phyloP scores from a whole-genome alignment of 1,140 invertebrate genomes.

The Caenorhabditis inopinata region DNA sequence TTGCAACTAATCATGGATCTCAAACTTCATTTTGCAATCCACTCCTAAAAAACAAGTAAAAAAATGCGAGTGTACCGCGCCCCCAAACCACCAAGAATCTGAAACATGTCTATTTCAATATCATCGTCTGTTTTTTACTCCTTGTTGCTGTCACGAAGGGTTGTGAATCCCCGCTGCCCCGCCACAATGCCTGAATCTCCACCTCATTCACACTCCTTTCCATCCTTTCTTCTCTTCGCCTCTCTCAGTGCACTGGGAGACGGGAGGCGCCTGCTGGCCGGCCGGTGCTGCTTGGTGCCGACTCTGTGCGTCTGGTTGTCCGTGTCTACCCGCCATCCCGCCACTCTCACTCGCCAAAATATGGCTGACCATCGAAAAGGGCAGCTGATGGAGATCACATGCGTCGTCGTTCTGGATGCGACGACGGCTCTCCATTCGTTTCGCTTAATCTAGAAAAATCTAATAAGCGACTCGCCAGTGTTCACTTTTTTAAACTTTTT shows the following conservation, averaged over 20 bases:
- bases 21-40: neutral
- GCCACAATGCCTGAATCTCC: neutral
- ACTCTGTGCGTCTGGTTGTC: conserved; percentile 29
- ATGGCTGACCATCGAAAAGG: neutral
- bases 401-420: neutral
- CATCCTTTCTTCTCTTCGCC: neutral
- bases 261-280: neutral
- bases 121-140: neutral
- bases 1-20: too few species aligned
- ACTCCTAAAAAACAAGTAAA: too few species aligned
- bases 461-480: too few species aligned
- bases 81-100: too few species aligned
- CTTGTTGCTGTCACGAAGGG: neutral
- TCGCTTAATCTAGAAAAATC: neutral
- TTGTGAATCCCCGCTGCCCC: conserved; percentile 3
- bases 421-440: neutral
- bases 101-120: neutral
- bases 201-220: neutral
- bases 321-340: conserved; percentile 6
- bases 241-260: neutral
- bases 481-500: too few species aligned
- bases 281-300: conserved; percentile 25
- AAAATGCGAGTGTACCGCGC: too few species aligned
- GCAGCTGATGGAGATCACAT: neutral
- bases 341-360: conserved; percentile 16